Evolutionary conservation across 2,113 vertebrate genomes (phyloP).

Genomic region (Xiphias gladius): DNA sequence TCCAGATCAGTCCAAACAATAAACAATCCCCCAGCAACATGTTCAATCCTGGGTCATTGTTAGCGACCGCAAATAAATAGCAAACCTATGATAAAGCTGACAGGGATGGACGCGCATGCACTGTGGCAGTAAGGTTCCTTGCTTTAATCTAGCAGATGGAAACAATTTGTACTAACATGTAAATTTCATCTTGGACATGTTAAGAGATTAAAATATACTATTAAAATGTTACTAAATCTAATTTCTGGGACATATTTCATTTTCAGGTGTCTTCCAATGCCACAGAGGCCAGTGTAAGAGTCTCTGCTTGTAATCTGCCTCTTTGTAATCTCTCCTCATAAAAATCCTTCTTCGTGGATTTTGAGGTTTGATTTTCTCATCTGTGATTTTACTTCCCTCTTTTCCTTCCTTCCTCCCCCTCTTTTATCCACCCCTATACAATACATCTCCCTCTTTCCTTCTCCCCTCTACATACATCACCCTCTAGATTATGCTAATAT

Average conservation of each 20-base stretch:
- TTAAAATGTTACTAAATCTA: neutral
- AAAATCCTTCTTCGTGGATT: slow-evolving; percentile 9
- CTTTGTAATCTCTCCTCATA: slow-evolving; percentile 2
- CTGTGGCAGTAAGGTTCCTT: neutral
- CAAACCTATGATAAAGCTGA: slow-evolving; percentile 7
- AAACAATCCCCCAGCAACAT: slow-evolving; percentile 39
- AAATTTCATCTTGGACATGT: neutral
- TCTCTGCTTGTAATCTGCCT: slow-evolving; percentile 3
- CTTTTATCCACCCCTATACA: slow-evolving; percentile 28
- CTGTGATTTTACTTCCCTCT: slow-evolving; percentile 25
- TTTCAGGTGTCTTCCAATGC: neutral
- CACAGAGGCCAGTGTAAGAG: neutral
- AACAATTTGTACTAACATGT: neutral
- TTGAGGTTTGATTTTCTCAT: slow-evolving; percentile 25
- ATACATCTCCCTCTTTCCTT: slow-evolving; percentile 28
- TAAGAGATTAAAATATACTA: neutral
- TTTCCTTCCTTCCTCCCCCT: slow-evolving; percentile 1
- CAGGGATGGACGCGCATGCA: slow-evolving; percentile 5
- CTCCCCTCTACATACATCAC: slow-evolving; percentile 58
- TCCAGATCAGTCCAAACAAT: slow-evolving; percentile 53
- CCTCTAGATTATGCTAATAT: slow-evolving; percentile 74
- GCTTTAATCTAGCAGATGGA: neutral
- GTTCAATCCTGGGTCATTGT: slow-evolving; percentile 16
- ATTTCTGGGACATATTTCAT: neutral
- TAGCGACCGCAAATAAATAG: slow-evolving; percentile 21